Percentiles rank a stretch among this genome's conserved stretches.
These are phyloP conservation scores for Gambusia affinis DNA, from an alignment of 2,113 vertebrate species.

Conservation along the genomic window DNA sequence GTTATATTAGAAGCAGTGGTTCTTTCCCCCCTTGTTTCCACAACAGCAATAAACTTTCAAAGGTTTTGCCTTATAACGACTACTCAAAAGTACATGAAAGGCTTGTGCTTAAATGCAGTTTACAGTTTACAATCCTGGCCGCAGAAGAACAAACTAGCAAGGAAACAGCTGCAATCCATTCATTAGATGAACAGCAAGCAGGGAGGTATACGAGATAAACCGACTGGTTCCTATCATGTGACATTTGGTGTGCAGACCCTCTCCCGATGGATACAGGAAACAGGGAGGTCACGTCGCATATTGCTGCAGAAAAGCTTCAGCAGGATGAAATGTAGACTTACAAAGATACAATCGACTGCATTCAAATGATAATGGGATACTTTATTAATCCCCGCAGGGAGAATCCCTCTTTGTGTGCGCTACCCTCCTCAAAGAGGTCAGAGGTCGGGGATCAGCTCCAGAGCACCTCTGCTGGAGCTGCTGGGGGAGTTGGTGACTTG, in stretches of 20 bases:
- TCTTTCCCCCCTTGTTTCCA: background rate
- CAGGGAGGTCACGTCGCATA: constrained; percentile 30
- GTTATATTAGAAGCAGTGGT: background rate
- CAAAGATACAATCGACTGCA: constrained; percentile 61
- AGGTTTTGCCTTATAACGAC: background rate
- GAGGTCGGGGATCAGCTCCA: constrained; percentile 47
- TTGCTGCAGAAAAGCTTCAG: constrained; percentile 31
- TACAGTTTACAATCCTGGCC: background rate
- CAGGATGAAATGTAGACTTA: constrained; percentile 46
- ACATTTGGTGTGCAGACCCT: constrained; percentile 49
- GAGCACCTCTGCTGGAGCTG: constrained; percentile 27
- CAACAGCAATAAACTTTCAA: background rate
- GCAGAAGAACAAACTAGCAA: constrained; percentile 10
- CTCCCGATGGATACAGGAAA: constrained; percentile 24
- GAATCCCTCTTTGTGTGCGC: constrained; percentile 42
- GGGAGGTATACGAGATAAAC: constrained; percentile 1
- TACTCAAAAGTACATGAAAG: background rate
- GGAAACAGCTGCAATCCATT: constrained; percentile 8
- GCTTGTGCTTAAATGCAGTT: background rate
- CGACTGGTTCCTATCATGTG: constrained; percentile 52
- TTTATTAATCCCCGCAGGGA: constrained; percentile 64
- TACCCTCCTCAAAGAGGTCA: constrained; percentile 53
- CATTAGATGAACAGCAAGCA: constrained; percentile 15
- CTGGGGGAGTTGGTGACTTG: constrained; percentile 24
- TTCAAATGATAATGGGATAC: constrained; percentile 72